Conservation (phyloP, 1,140 invertebrate genomes). For the Brachionus plicatilis region DNA sequence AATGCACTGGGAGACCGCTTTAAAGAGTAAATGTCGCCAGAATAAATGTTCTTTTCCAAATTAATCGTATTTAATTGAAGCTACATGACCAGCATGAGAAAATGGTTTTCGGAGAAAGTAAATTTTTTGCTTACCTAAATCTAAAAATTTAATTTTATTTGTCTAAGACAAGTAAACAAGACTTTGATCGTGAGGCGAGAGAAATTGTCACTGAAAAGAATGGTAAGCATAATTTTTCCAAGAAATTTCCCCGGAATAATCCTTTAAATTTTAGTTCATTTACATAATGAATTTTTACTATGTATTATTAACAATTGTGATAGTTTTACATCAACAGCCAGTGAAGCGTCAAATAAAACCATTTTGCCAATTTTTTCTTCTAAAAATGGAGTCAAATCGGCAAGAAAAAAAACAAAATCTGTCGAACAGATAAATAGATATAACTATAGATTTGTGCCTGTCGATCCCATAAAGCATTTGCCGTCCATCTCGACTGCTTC, state of each 20-base stretch:
- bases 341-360: slow-evolving; percentile 12
- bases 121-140: background rate
- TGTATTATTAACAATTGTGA: slow-evolving; percentile 29
- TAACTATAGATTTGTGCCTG: slow-evolving; percentile 24
- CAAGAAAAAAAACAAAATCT: background rate
- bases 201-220: slow-evolving; percentile 11
- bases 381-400: background rate
- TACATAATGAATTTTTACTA: slow-evolving; percentile 17
- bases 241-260: background rate
- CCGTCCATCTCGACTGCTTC: slow-evolving; percentile 8
- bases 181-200: slow-evolving; percentile 1
- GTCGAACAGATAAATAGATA: background rate
- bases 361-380: slow-evolving; percentile 17
- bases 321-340: slow-evolving; percentile 12
- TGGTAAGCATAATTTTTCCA: background rate
- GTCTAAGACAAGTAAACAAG: background rate
- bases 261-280: background rate
- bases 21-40: background rate
- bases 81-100: slow-evolving; percentile 29
- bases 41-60: background rate
- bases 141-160: background rate
- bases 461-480: slow-evolving; percentile 30
- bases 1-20: slow-evolving; percentile 12
- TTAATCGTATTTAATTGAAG: background rate
- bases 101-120: slow-evolving; percentile 29